Evolutionary conservation across 2,113 vertebrate genomes (phyloP).

Genomic region (Pollachius pollachius): DNA sequence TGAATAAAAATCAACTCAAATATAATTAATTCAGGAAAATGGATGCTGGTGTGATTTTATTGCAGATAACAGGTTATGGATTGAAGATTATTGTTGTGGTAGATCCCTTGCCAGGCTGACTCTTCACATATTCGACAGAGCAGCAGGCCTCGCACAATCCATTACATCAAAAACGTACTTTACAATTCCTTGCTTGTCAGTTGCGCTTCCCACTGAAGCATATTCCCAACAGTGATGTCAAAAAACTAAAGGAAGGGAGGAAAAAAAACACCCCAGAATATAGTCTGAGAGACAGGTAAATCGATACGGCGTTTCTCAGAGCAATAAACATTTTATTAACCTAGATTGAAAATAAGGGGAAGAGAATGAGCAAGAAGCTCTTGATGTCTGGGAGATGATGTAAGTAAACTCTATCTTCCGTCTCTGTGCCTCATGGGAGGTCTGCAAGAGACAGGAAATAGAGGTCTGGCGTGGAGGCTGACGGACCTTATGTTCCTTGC

Average conservation of each 20-base stretch:
- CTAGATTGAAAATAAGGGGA: conserved; percentile 41
- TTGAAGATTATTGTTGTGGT: too few relatives aligned
- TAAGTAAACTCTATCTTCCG: conserved; percentile 33
- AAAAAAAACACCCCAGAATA: conserved; percentile 50
- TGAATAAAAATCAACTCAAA: too few relatives aligned
- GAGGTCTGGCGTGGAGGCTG: too few relatives aligned
- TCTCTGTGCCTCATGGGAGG: conserved; percentile 32
- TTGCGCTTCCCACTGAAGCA: conserved; percentile 31
- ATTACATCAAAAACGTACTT: conserved; percentile 4
- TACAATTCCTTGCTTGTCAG: conserved; percentile 19
- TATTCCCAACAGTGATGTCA: conserved; percentile 51
- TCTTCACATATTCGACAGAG: too few relatives aligned
- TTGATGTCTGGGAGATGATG: conserved; percentile 23
- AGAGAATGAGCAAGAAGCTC: conserved; percentile 27
- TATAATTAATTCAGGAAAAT: too few relatives aligned
- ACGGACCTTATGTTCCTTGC: conserved; percentile 45
- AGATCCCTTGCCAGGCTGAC: too few relatives aligned
- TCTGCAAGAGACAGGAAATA: conserved; percentile 34
- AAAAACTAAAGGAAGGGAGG: conserved; percentile 52
- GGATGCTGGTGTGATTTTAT: too few relatives aligned
- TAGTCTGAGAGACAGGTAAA: conserved; percentile 42
- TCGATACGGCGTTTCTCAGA: conserved; percentile 59
- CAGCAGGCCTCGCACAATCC: too few relatives aligned
- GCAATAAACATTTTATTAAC: conserved; percentile 67
- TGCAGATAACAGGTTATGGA: too few relatives aligned